These are phyloP conservation scores for Zosterops hypoxanthus DNA, from an alignment of 2,113 vertebrate species.

Conservation along the genomic window DNA sequence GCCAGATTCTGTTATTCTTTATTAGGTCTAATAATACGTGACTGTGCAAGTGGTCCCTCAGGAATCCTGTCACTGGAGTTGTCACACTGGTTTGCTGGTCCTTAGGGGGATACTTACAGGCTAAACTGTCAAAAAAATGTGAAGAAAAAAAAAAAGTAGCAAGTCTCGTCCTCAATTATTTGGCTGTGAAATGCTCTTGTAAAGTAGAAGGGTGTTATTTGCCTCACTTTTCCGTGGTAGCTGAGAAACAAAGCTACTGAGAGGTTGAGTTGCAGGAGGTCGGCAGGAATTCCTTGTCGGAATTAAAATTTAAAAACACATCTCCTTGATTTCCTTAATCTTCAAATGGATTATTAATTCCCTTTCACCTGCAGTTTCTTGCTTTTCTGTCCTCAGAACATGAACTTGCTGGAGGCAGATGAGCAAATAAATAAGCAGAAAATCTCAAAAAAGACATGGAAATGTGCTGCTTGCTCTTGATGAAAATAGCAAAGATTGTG, in stretches of 20 bases:
- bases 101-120: not conserved
- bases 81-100: not conserved
- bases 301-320: not conserved
- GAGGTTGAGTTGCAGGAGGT: not conserved
- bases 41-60: not conserved
- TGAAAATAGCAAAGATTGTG: not conserved
- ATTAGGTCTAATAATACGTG: not conserved
- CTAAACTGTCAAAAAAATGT: not conserved
- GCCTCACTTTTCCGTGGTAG: not conserved
- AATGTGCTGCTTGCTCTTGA: not conserved
- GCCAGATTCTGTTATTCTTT: not conserved
- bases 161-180: not conserved
- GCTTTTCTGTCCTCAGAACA: not conserved
- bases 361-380: not conserved
- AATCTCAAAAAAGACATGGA: not conserved
- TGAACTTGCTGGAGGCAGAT: not conserved
- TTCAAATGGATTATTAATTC: not conserved
- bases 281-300: not conserved
- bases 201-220: not conserved
- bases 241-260: not conserved
- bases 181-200: not conserved
- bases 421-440: not conserved
- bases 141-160: not conserved
- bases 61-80: not conserved
- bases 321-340: not conserved